Base-by-base conservation (phyloP, 2,113 vertebrate genomes). In the Apaloderma vittatum region DNA sequence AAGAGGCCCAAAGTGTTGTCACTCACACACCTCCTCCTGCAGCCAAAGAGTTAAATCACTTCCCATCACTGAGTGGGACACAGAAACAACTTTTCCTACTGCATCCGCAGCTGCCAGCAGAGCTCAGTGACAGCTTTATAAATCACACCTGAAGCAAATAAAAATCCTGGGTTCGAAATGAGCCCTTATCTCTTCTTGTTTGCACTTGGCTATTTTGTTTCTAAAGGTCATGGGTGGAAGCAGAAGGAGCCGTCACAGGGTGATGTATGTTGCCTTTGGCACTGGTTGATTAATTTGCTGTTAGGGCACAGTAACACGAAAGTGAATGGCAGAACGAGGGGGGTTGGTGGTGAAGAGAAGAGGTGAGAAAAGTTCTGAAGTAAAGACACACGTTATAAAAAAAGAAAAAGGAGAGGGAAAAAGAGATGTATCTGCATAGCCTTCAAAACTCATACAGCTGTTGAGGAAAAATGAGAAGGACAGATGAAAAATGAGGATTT, bases 131-230 rank as follows among this genome's bases (percentile, higher is more conserved):
- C 62, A 83, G 81, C 77, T 90, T 90, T 82, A 93, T 88, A 92
- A 90, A 90, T 95, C 92, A 16, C 95, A 85, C 77, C 93, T 58
- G 92, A 90, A 90, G 78, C 85, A 96, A 93, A 95, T 46, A 88
- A 90, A 96, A 88, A 55, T 20, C 24, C 76, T 0, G 14, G 2
- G 48, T 70, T 88, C 73, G 19, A 11, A 83, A 52, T 9, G 54
- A 76, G 32, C 52, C 67, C 86, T 96, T 95, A 96, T 96, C 95
- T 90, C 74, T 57, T 17, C 8, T 22, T 96, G 84, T 95, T 96
- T 95, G 90, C 57, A 0, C 24, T 18, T 21, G 78, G 58, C 84
- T 94, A 7, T 68, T 94, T 76, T 57, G n/a, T 82, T 96, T 96
- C 71, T 58, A 84, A 92, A 96, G 91, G 90, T 97, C 95, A 63